phyloP scores from a whole-genome alignment of 2,113 vertebrate genomes.

The Leucoraja erinaceus region DNA sequence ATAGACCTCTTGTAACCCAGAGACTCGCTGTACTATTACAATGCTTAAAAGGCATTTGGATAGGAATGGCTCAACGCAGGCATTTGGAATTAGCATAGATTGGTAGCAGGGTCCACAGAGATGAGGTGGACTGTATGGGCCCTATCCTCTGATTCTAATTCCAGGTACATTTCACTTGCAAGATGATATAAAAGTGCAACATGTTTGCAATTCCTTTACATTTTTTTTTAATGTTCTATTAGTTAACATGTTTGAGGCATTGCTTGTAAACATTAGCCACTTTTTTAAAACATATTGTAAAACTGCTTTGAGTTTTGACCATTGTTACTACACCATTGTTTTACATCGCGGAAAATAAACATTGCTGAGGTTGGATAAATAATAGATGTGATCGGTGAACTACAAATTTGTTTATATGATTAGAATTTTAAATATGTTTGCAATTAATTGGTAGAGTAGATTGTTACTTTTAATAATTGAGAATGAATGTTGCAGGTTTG shows the following conservation, averaged over 20 bases:
- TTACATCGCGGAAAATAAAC: neutral
- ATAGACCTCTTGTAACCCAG: no score
- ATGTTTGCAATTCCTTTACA: neutral
- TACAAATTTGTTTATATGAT: neutral
- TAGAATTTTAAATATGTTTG: neutral
- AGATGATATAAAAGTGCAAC: neutral
- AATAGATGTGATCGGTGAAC: neutral
- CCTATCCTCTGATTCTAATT: neutral
- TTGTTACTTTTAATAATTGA: neutral
- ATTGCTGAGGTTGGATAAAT: neutral
- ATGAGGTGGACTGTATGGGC: no score
- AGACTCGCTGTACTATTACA: no score
- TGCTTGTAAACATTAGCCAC: neutral
- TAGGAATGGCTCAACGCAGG: no score
- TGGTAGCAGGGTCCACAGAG: no score
- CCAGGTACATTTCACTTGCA: neutral
- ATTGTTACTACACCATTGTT: neutral
- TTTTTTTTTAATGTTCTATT: neutral
- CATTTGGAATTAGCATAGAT: no score
- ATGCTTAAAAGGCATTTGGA: no score
- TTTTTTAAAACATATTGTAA: neutral
- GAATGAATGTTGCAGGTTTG: neutral
- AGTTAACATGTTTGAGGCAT: neutral
- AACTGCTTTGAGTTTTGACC: neutral
- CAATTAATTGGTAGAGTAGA: neutral